Conservation (phyloP, 2,888 invertebrate species). For the Scaeva pyrastri region DNA sequence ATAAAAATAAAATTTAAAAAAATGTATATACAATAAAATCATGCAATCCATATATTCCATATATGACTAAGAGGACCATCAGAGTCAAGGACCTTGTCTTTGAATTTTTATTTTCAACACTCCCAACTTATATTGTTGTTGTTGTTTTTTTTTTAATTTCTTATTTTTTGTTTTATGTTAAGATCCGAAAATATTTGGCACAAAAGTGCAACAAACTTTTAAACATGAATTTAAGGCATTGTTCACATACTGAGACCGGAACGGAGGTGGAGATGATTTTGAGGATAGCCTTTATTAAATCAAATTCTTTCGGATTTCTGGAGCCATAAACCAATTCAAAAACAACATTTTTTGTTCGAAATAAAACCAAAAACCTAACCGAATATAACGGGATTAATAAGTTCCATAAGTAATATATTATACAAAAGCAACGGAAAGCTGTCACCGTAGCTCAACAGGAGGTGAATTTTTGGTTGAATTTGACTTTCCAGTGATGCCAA, state of each 20-base stretch:
- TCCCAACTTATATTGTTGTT: too few relatives aligned
- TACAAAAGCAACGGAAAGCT: conserved; percentile 54
- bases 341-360: conserved; percentile 33
- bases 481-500: conserved; percentile 29
- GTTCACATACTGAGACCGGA: too few relatives aligned
- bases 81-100: conserved; percentile 53
- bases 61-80: conserved; percentile 55
- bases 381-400: conserved; percentile 71
- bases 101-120: conserved; percentile 11
- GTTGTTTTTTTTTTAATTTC: background rate
- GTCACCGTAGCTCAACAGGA: conserved; percentile 74
- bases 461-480: conserved; percentile 29
- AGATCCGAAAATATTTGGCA: conserved; percentile 65
- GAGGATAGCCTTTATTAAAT: conserved; percentile 55
- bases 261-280: background rate
- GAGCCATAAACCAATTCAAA: conserved; percentile 65
- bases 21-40: conserved; percentile 30
- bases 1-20: conserved; percentile 4
- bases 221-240: background rate
- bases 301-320: conserved; percentile 57
- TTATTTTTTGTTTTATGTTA: background rate
- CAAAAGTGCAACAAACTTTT: conserved; percentile 72
- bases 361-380: conserved; percentile 43
- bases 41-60: conserved; percentile 42
- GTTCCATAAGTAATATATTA: conserved; percentile 41